Conservation (phyloP, 2,797 vertebrate species). For the Agapornis canus region DNA sequence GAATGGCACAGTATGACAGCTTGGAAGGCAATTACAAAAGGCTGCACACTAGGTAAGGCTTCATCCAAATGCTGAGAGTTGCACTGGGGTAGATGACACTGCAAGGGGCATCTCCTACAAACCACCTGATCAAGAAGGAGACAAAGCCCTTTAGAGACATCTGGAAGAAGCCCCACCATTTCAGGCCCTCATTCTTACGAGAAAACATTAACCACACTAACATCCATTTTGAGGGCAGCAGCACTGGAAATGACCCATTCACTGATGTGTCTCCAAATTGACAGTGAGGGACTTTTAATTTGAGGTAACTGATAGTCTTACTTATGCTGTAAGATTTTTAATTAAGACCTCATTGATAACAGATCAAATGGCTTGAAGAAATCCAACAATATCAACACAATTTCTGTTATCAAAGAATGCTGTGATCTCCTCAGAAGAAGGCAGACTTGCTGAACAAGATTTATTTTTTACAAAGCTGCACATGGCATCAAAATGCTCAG, state of each 20-base stretch:
- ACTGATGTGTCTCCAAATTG: neutral
- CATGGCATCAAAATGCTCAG: neutral
- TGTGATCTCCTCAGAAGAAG: neutral
- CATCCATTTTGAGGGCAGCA: neutral
- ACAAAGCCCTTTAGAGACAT: neutral
- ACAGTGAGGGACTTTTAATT: neutral
- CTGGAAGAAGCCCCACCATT: neutral
- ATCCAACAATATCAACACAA: neutral
- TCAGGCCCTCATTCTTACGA: neutral
- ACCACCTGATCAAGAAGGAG: neutral
- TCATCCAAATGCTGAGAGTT: neutral
- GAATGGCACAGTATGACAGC: rapidly evolving
- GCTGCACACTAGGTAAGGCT: neutral
- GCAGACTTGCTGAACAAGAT: neutral
- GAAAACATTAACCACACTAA: neutral
- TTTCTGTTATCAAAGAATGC: neutral
- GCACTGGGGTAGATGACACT: neutral
- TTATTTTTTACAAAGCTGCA: neutral
- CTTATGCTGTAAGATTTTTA: neutral
- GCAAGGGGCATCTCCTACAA: neutral
- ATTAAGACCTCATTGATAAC: neutral
- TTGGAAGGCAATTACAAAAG: neutral
- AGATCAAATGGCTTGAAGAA: neutral
- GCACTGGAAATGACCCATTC: neutral
- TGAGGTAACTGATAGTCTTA: neutral